These are phyloP conservation scores for Oxycera nigricornis DNA, from an alignment of 2,888 invertebrate genomes.

Conservation along the genomic window DNA sequence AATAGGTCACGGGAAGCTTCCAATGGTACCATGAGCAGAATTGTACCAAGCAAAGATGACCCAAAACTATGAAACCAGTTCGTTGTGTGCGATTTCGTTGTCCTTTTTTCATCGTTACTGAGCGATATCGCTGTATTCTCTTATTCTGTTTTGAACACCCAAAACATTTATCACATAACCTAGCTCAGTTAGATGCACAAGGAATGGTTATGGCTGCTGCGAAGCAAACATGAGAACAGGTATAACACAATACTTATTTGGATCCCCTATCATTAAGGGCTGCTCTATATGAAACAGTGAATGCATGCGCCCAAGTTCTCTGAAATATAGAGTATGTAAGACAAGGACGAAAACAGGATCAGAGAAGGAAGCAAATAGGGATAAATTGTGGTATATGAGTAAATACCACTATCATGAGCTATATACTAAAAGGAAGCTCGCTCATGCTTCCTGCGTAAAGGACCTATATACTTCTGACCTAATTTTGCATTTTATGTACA, in stretches of 20 bases:
- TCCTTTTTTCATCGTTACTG: not conserved
- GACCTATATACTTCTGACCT: not conserved
- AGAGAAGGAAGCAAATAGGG: not conserved
- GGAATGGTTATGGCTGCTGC: constrained; percentile 13
- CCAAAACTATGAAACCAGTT: not conserved
- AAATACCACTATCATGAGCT: not conserved
- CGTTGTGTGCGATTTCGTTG: not conserved
- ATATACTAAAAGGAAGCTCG: not conserved
- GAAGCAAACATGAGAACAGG: not conserved
- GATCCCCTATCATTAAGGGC: not conserved
- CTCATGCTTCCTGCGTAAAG: not conserved
- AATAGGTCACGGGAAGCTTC: not conserved
- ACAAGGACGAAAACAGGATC: constrained; percentile 12
- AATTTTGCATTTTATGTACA: not conserved
- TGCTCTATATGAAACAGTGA: not conserved
- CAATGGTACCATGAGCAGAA: not conserved
- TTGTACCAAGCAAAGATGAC: not conserved
- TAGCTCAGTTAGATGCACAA: not conserved
- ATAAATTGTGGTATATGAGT: not conserved
- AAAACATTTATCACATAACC: constrained; percentile 24
- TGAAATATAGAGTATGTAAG: not conserved
- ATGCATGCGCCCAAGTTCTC: not conserved
- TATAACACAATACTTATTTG: constrained; percentile 15
- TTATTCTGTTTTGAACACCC: not conserved
- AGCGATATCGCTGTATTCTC: not conserved